Evolutionary conservation across 2,113 vertebrate species (phyloP), one percentile per base, ranked within the genome.

Genomic region (Datnioides undecimradiatus): DNA sequence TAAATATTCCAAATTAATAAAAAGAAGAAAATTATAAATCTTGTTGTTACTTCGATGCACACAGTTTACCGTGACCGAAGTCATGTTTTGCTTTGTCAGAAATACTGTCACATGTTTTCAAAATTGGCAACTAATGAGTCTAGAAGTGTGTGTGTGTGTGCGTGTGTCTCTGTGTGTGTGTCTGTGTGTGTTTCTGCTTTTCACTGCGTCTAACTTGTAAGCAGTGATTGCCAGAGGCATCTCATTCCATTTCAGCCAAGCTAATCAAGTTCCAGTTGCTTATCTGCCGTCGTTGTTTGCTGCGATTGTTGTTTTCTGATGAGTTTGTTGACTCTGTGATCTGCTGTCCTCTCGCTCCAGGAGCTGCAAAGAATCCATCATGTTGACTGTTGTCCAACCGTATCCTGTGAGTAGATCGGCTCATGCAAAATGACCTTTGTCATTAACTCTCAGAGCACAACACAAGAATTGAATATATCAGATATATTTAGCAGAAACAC

Each of bases 281-380:
- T 63, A 63, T 81, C 60, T 69, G 55, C 16, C 31, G 0, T 60
- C 49, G 46, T 76, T 43, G 51, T 52, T 67, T 4, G 1, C 14
- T 8, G n/a, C 8, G 31, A 38, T 46, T 38, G 25, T 29, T 41
- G 2, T 36, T 72, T 68, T 40, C 16, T 11, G 17, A 12, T 36
- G 6, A 60, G 72, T 84, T 43, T 23, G 38, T 5, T 86, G 67
- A 79, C 70, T 49, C n/a, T 34, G 19, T 59, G 38, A 48, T 81
- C 83, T 73, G 31, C 19, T 31, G 48, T 80, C 23, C 62, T 93
- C 85, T 92, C 62, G 76, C 93, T 93, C 77, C 92, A 99, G 97
- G 95, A 99, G 96, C 95, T 99, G 98, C 95, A 99, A 99, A 93
- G 97, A 99, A 95, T 97, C 97, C 72, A 99, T 99, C 79, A 86